A percentile compares a stretch with the other conserved stretches of the same genome.
These are phyloP conservation scores for Capitulum mitella DNA, from an alignment of 2,888 invertebrate genomes.

Conservation along the genomic window DNA sequence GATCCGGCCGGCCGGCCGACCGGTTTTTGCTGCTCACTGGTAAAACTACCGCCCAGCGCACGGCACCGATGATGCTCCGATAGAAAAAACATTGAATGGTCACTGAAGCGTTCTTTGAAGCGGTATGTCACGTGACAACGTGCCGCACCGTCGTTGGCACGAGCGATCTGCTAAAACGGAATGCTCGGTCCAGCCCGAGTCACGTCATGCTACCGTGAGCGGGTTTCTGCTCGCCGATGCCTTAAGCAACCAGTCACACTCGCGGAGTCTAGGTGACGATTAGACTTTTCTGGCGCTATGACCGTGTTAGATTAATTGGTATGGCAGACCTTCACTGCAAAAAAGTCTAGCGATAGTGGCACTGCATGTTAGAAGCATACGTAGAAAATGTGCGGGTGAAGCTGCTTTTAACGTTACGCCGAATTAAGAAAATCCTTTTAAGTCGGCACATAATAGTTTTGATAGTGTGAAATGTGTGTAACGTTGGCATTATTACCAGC, in stretches of 20 bases:
- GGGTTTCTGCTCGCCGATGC: too few relatives aligned
- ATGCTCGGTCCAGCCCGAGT: not conserved
- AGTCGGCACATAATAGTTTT: too few relatives aligned
- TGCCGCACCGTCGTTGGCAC: not conserved
- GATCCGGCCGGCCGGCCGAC: not conserved
- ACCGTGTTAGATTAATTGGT: not conserved
- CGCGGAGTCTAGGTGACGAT: not conserved
- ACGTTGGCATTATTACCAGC: too few relatives aligned
- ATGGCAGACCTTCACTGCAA: not conserved
- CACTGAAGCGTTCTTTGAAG: not conserved
- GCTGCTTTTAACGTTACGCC: too few relatives aligned
- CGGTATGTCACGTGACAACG: not conserved
- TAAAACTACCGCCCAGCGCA: not conserved
- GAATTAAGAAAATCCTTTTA: too few relatives aligned
- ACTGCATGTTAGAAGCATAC: too few relatives aligned
- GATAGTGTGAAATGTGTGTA: too few relatives aligned
- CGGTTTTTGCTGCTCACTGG: not conserved
- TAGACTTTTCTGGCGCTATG: not conserved
- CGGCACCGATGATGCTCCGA: not conserved
- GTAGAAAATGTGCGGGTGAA: too few relatives aligned
- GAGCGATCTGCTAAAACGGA: not conserved
- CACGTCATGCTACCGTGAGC: not conserved
- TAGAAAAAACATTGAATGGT: conserved; percentile 9
- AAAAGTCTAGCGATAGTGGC: too few relatives aligned
- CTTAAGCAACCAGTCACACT: too few relatives aligned